Percentiles rank a stretch among this genome's conserved stretches.
Evolutionary conservation across 2,113 vertebrate species (phyloP).

Genomic region (Labeo catla): DNA sequence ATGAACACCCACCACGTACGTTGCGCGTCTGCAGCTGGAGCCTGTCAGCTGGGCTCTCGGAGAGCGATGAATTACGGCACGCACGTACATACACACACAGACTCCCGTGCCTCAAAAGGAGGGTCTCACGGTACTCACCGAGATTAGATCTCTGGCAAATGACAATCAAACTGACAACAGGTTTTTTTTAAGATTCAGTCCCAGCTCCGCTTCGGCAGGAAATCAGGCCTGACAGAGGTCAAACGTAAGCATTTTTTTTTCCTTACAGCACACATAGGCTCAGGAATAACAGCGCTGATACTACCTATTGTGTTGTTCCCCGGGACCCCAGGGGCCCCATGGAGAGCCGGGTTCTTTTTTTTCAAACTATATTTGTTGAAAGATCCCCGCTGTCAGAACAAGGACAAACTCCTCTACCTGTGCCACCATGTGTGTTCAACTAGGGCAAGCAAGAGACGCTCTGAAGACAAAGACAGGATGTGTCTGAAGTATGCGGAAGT

Average conservation of each 20-base stretch:
- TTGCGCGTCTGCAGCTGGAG: conserved; percentile 55
- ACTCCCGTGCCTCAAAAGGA: conserved; percentile 45
- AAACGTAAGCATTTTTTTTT: conserved; percentile 41
- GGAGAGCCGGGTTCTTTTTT: conserved; percentile 26
- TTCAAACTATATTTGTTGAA: conserved; percentile 16
- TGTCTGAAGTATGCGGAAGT: conserved; percentile 40
- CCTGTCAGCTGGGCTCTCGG: conserved; percentile 49
- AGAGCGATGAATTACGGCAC: conserved; percentile 50
- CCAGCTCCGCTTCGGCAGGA: conserved; percentile 39
- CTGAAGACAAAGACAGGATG: conserved; percentile 57
- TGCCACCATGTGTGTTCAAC: background rate
- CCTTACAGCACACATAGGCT: conserved; percentile 34
- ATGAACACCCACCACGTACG: conserved; percentile 37
- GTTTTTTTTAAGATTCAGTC: conserved; percentile 47
- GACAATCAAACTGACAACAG: conserved; percentile 58
- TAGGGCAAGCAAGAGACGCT: background rate
- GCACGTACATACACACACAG: conserved; percentile 31
- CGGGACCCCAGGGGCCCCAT: conserved; percentile 19
- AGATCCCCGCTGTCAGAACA: conserved; percentile 35
- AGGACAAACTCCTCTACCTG: conserved; percentile 45
- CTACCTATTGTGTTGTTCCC: conserved; percentile 29
- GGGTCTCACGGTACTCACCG: conserved; percentile 54
- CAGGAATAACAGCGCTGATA: conserved; percentile 32
- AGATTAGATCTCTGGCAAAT: conserved; percentile 61
- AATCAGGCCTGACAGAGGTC: conserved; percentile 53